A percentile compares a stretch with the other conserved stretches of the same genome.
Conservation (phyloP, 2,888 invertebrate genomes). For the Agrenia bidenticulata region DNA sequence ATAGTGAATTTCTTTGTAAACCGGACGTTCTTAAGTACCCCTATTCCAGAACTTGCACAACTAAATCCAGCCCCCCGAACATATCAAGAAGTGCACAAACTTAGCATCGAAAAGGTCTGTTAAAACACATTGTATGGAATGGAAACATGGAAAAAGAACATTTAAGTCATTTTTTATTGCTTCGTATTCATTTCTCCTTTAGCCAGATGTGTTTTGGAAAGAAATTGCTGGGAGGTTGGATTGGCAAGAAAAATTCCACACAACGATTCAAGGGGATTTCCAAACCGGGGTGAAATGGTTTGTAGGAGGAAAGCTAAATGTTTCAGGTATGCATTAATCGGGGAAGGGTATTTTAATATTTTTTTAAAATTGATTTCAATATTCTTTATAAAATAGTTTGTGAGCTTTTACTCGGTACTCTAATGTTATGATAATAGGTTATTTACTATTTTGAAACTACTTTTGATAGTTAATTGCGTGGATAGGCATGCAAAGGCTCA, state of each 20-base stretch:
- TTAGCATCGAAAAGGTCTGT: slow-evolving; percentile 48
- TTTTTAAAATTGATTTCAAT: not conserved
- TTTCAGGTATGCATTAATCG: too few species aligned
- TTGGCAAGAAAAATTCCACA: slow-evolving; percentile 42
- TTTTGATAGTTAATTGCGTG: slow-evolving; percentile 47
- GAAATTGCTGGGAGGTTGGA: slow-evolving; percentile 41
- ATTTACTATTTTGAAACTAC: too few species aligned
- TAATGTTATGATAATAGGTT: too few species aligned
- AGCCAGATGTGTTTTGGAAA: slow-evolving; percentile 52
- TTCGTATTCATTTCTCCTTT: slow-evolving; percentile 12
- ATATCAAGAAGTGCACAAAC: slow-evolving; percentile 47
- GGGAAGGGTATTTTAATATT: too few species aligned
- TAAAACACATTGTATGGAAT: too few species aligned
- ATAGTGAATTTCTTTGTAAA: too few species aligned
- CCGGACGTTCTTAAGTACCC: slow-evolving; percentile 38
- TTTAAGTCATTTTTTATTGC: too few species aligned
- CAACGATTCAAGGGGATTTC: slow-evolving; percentile 45
- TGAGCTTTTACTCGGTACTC: too few species aligned
- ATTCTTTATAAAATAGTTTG: not conserved
- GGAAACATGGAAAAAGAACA: too few species aligned
- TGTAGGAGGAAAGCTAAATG: slow-evolving; percentile 47
- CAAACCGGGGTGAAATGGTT: slow-evolving; percentile 46
- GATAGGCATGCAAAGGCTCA: slow-evolving; percentile 46
- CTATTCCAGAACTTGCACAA: slow-evolving; percentile 46
- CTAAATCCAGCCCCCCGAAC: slow-evolving; percentile 44